Percentiles rank a stretch among this genome's conserved stretches.
Conservation (phyloP, 35 echinoderm and acorn worm genomes). For the Heliocidaris erythrogramma region DNA sequence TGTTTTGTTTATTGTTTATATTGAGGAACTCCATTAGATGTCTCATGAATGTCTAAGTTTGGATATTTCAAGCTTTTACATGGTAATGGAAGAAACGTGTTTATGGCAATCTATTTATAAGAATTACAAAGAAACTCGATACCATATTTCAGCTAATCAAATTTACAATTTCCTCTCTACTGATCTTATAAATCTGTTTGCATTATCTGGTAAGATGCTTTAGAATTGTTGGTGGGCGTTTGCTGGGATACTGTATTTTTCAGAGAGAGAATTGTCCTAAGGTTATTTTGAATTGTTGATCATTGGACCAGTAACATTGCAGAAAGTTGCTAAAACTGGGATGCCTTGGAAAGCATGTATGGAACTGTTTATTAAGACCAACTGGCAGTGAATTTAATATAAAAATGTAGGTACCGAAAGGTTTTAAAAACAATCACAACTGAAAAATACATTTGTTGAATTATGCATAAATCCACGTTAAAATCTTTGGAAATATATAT, state of each 20-base stretch:
- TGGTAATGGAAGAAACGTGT: neutral
- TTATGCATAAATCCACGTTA: too few relatives aligned
- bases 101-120: neutral
- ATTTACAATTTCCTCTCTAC: neutral
- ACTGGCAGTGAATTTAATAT: neutral
- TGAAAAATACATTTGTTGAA: too few relatives aligned
- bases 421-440: neutral
- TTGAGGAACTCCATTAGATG: neutral
- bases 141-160: neutral
- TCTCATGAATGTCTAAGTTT: neutral
- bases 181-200: neutral
- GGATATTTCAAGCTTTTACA: neutral
- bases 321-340: neutral
- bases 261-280: neutral
- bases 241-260: neutral
- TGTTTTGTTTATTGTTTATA: neutral
- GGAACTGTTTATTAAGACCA: neutral
- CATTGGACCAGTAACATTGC: neutral
- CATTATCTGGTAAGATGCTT: neutral
- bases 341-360: neutral
- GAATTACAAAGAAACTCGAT: neutral
- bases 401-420: neutral
- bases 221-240: neutral
- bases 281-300: neutral
- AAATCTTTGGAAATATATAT: too few relatives aligned